These are phyloP conservation scores for Oligia latruncula DNA, from an alignment of 2,888 invertebrate genomes.

Conservation along the genomic window DNA sequence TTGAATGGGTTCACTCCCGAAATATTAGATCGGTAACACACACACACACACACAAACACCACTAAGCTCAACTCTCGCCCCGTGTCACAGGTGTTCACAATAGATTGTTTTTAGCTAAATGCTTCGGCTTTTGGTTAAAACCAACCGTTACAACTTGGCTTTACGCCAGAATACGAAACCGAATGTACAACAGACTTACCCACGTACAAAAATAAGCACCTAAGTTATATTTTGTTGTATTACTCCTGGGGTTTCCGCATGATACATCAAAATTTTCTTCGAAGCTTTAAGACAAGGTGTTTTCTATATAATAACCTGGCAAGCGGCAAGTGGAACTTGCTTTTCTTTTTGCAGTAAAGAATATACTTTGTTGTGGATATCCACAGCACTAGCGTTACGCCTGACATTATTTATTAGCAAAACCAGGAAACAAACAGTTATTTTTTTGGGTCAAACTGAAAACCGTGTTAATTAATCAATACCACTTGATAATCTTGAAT, in stretches of 20 bases:
- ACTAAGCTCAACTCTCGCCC: slow-evolving; percentile 50
- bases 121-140: slow-evolving; percentile 66
- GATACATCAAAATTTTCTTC: slow-evolving; percentile 67
- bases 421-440: slow-evolving; percentile 28
- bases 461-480: background rate
- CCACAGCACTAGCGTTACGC: slow-evolving; percentile 42
- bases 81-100: slow-evolving; percentile 66
- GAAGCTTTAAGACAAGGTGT: slow-evolving; percentile 52
- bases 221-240: slow-evolving; percentile 65
- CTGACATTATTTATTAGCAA: slow-evolving; percentile 18
- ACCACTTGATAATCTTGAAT: slow-evolving; percentile 7
- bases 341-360: slow-evolving; percentile 59
- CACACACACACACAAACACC: slow-evolving; percentile 11
- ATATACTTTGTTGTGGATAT: slow-evolving; percentile 50
- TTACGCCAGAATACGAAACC: slow-evolving; percentile 58
- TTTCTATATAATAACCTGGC: slow-evolving; percentile 57
- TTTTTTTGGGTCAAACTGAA: slow-evolving; percentile 9
- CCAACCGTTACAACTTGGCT: slow-evolving; percentile 63
- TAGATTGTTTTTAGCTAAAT: slow-evolving; percentile 70
- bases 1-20: slow-evolving; percentile 42
- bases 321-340: slow-evolving; percentile 50
- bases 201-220: slow-evolving; percentile 67
- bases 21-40: slow-evolving; percentile 45
- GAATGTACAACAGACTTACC: slow-evolving; percentile 50
- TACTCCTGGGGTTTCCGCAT: slow-evolving; percentile 61